A percentile compares a stretch with the other conserved stretches of the same genome.
These are phyloP conservation scores for Cenopis cana DNA, from an alignment of 2,888 invertebrate genomes.

Conservation along the genomic window DNA sequence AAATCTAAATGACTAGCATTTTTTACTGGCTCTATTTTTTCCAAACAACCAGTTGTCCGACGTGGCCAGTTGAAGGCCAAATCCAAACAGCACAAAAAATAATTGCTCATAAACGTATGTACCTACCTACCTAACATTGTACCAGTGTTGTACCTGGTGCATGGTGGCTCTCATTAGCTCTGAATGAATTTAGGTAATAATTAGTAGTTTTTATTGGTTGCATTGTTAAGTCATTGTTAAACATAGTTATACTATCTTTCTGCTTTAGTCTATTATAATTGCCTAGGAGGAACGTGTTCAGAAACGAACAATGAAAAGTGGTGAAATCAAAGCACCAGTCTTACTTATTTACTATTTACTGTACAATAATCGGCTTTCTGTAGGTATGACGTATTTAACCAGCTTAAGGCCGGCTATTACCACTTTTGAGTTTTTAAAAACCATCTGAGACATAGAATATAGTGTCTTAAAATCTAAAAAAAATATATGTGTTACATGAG, in stretches of 20 bases:
- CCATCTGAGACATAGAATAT: too few relatives aligned
- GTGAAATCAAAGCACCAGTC: constrained; percentile 5
- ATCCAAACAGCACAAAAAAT: constrained; percentile 38
- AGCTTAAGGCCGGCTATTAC: too few relatives aligned
- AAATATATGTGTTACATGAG: too few relatives aligned
- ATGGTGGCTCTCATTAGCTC: background rate
- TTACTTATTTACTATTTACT: background rate
- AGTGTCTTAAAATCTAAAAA: too few relatives aligned
- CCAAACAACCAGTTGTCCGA: constrained; percentile 20
- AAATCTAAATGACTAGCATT: constrained; percentile 4
- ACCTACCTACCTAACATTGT: background rate
- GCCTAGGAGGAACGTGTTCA: background rate
- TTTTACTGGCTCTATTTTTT: constrained; percentile 25
- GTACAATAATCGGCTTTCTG: constrained; percentile 1
- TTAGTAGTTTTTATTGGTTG: constrained; percentile 4
- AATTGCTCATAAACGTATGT: background rate
- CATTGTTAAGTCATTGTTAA: background rate
- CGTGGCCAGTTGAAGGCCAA: constrained; percentile 39
- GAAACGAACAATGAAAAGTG: background rate
- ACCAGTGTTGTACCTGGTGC: background rate
- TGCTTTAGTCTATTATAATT: background rate
- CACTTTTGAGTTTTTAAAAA: too few relatives aligned
- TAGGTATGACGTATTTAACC: constrained; percentile 2
- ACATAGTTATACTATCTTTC: background rate
- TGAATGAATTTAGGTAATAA: constrained; percentile 1